Percentiles rank a stretch among this genome's conserved stretches.
These are phyloP conservation scores for Patagioenas fasciata DNA, from an alignment of 2,113 vertebrate genomes.

Conservation along the genomic window DNA sequence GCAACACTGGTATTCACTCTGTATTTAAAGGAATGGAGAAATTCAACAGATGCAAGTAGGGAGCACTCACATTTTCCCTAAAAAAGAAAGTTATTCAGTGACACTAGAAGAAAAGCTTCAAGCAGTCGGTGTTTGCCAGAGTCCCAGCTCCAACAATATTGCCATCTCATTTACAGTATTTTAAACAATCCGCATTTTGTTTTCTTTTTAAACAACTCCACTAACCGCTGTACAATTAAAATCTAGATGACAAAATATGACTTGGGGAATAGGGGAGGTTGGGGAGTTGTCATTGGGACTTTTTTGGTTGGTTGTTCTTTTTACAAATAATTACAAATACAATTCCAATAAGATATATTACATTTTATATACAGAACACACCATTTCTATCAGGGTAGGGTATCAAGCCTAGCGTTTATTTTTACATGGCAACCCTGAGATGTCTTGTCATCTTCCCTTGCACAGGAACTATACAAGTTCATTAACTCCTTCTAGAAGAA, in stretches of 20 bases:
- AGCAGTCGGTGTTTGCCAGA: slow-evolving; percentile 71
- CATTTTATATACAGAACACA: slow-evolving; percentile 75
- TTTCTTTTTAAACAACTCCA: slow-evolving; percentile 67
- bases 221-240: slow-evolving; percentile 79
- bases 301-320: slow-evolving; percentile 57
- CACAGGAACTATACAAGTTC: slow-evolving; percentile 60
- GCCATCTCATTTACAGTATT: slow-evolving; percentile 76
- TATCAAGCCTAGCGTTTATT: slow-evolving; percentile 64
- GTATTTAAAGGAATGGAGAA: slow-evolving; percentile 19
- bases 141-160: slow-evolving; percentile 79
- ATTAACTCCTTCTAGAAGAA: slow-evolving; percentile 63
- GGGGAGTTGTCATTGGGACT: neutral
- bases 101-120: slow-evolving; percentile 67
- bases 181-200: slow-evolving; percentile 67
- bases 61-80: slow-evolving; percentile 60
- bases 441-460: slow-evolving; percentile 57
- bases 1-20: slow-evolving; percentile 10
- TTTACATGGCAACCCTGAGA: slow-evolving; percentile 69
- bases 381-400: slow-evolving; percentile 65
- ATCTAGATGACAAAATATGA: slow-evolving; percentile 76
- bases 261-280: neutral
- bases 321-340: slow-evolving; percentile 84
- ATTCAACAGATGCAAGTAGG: slow-evolving; percentile 29
- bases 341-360: slow-evolving; percentile 73
- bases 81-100: slow-evolving; percentile 58